A percentile compares a stretch with the other conserved stretches of the same genome.
Evolutionary conservation across 2,888 invertebrate genomes (phyloP).

Genomic region (Troglohyphantes excavatus): DNA sequence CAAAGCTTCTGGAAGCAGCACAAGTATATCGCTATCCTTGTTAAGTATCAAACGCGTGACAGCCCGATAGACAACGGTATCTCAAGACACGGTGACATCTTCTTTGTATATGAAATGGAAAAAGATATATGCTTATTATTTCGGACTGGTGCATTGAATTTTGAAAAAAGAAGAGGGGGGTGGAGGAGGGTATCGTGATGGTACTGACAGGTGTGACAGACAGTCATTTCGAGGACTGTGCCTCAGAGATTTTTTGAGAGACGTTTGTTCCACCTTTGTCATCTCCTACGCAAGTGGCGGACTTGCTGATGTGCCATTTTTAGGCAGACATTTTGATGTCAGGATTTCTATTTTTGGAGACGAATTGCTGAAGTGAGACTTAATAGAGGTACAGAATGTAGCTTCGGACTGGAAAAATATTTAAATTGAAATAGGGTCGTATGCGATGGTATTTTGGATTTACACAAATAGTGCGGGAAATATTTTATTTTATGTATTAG

Average conservation of each 20-base stretch:
- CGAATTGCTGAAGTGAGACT: neutral
- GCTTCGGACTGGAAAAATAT: neutral
- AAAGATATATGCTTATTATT: conserved; percentile 74
- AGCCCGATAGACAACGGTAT: conserved; percentile 63
- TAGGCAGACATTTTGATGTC: conserved; percentile 36
- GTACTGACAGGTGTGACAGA: conserved; percentile 57
- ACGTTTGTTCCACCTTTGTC: conserved; percentile 52
- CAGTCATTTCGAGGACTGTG: conserved; percentile 56
- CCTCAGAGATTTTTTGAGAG: conserved; percentile 38
- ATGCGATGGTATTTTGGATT: too few relatives aligned
- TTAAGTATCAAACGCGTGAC: conserved; percentile 64
- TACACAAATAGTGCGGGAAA: too few relatives aligned
- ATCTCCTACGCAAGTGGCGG: conserved; percentile 11
- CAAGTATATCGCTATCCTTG: conserved; percentile 55
- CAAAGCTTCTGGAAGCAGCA: too few relatives aligned
- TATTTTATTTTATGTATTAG: too few relatives aligned
- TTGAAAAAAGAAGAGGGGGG: conserved; percentile 18
- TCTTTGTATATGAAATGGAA: conserved; percentile 44
- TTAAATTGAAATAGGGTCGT: neutral
- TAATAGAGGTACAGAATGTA: too few relatives aligned
- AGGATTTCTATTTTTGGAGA: neutral
- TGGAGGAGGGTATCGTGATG: conserved; percentile 8
- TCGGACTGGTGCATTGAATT: conserved; percentile 47
- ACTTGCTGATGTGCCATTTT: conserved; percentile 14
- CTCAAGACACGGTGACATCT: conserved; percentile 35